phyloP scores from a whole-genome alignment of 2,113 vertebrate species.

The Cottus gobio region DNA sequence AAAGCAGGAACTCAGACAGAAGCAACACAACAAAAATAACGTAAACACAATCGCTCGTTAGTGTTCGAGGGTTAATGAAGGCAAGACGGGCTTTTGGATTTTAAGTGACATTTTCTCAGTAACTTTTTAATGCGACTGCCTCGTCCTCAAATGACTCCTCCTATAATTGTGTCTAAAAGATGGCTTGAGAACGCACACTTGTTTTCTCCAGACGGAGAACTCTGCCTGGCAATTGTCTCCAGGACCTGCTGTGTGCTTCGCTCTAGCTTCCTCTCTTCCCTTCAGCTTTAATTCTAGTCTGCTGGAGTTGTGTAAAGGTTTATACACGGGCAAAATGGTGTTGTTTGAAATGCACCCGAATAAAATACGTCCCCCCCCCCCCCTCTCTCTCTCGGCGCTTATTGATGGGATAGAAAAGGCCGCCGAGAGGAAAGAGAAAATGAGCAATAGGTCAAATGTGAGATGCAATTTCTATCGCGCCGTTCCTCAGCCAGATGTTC shows the following conservation, averaged over 20 bases:
- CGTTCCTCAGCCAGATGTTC: slow-evolving; percentile 30
- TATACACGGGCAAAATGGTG: not conserved
- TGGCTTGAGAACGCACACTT: slow-evolving; percentile 16
- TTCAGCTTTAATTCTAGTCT: not conserved
- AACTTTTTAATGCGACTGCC: slow-evolving; percentile 23
- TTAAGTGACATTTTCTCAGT: slow-evolving; percentile 34
- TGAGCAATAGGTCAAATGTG: slow-evolving; percentile 1
- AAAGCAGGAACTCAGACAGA: no score
- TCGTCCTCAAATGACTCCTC: slow-evolving; percentile 44
- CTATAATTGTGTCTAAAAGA: slow-evolving; percentile 26
- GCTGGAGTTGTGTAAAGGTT: not conserved
- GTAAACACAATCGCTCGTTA: no score
- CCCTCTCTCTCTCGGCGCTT: not conserved
- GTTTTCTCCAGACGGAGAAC: slow-evolving; percentile 17
- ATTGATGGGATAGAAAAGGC: not conserved
- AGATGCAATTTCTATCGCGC: slow-evolving; percentile 21
- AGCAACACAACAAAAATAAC: no score
- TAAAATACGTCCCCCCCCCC: slow-evolving; percentile 26
- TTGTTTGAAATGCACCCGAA: slow-evolving; percentile 5
- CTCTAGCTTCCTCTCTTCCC: not conserved
- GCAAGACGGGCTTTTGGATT: slow-evolving; percentile 39
- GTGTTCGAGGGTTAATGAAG: no score
- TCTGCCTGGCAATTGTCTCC: not conserved
- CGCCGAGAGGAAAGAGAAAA: slow-evolving; percentile 7
- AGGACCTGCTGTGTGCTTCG: not conserved